Conservation (phyloP, 2,797 vertebrate genomes). For the Rousettus madagascariensis region DNA sequence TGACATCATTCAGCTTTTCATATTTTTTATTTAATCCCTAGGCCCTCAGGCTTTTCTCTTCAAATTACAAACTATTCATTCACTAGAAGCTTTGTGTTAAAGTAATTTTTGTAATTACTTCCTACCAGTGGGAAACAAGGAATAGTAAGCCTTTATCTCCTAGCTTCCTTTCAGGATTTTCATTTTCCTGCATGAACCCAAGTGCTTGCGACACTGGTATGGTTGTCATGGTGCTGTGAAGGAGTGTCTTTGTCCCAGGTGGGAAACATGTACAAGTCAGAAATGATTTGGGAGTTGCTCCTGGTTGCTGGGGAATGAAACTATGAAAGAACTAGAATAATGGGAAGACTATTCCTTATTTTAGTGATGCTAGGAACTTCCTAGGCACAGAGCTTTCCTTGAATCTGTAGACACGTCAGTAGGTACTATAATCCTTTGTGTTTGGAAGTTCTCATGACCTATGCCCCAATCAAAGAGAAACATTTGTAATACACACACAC, state of each 20-base stretch:
- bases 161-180: constrained; percentile 83
- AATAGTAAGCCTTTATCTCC: constrained; percentile 82
- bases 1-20: constrained; percentile 60
- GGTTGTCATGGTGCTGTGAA: constrained; percentile 86
- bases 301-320: constrained; percentile 89
- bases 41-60: constrained; percentile 13
- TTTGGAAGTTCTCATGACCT: constrained; percentile 78
- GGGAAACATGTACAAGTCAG: constrained; percentile 84
- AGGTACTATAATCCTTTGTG: constrained; percentile 63
- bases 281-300: constrained; percentile 87
- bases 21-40: constrained; percentile 64
- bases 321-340: constrained; percentile 77
- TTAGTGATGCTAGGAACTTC: constrained; percentile 66
- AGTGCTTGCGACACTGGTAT: constrained; percentile 82
- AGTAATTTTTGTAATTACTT: constrained; percentile 86
- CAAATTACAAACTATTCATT: constrained; percentile 77
- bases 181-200: constrained; percentile 81
- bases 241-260: constrained; percentile 90
- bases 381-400: constrained; percentile 59
- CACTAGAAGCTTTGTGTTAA: constrained; percentile 75
- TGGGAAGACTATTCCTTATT: constrained; percentile 77
- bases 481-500: not conserved
- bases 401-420: not conserved
- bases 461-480: constrained; percentile 49
- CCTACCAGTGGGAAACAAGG: constrained; percentile 81